These are phyloP conservation scores for Lineus longissimus DNA, from an alignment of 1,140 invertebrate genomes.

Conservation along the genomic window DNA sequence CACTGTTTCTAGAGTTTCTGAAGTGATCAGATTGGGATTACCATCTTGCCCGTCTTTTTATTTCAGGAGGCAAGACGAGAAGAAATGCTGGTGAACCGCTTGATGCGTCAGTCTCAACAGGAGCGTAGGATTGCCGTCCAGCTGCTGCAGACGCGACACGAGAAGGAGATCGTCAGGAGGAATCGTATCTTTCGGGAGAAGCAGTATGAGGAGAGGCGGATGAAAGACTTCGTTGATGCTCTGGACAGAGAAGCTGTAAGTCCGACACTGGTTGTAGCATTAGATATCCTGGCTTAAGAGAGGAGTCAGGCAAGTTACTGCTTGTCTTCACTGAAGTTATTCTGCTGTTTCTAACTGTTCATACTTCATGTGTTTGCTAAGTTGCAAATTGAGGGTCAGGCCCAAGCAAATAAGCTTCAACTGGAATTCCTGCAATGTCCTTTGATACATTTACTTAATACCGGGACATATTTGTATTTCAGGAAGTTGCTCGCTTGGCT, in stretches of 20 bases:
- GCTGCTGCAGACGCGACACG: constrained; percentile 50
- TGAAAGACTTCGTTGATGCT: constrained; percentile 51
- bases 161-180: constrained; percentile 50
- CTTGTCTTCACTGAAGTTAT: neutral
- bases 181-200: constrained; percentile 48
- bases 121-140: constrained; percentile 53
- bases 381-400: neutral
- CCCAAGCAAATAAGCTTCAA: no score
- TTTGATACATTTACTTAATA: neutral
- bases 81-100: constrained; percentile 49
- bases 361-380: no score
- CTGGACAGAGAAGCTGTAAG: constrained; percentile 50
- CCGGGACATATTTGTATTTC: no score
- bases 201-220: constrained; percentile 47
- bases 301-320: neutral
- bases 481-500: constrained; percentile 46
- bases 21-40: no score
- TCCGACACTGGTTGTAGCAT: no score
- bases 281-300: no score
- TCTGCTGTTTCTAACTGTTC: neutral
- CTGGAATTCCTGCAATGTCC: no score
- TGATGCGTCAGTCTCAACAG: constrained; percentile 53
- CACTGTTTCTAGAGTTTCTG: no score
- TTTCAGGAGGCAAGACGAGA: constrained; percentile 46
- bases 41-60: no score